Percentiles rank a stretch among this genome's conserved stretches.
Evolutionary conservation across 2,888 invertebrate species (phyloP).

Genomic region (Caradrina kadenii): DNA sequence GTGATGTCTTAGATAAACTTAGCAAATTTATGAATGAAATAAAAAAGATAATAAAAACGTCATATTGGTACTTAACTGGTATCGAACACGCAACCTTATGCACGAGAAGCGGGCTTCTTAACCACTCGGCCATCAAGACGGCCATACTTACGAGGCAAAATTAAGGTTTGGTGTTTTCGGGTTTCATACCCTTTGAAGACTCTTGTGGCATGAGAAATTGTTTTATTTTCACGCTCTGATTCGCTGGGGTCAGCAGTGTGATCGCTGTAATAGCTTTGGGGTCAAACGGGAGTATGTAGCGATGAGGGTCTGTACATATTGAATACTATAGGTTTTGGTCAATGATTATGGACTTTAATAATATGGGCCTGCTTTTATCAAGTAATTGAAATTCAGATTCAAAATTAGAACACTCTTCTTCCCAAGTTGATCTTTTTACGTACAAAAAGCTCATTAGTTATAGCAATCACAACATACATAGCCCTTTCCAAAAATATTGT

Average conservation of each 20-base stretch:
- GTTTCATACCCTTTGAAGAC: background rate
- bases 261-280: constrained; percentile 29
- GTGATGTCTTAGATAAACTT: no score
- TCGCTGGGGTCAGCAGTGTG: constrained; percentile 37
- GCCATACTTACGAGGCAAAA: background rate
- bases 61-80: no score
- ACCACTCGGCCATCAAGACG: no score
- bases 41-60: no score
- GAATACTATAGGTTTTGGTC: background rate
- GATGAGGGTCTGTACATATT: constrained; percentile 30
- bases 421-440: background rate
- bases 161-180: background rate
- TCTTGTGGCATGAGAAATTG: constrained; percentile 13
- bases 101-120: no score
- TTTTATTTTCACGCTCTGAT: constrained; percentile 49
- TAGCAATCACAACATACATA: no score
- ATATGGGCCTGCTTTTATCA: background rate
- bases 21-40: no score
- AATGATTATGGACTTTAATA: background rate
- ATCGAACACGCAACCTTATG: no score
- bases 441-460: background rate
- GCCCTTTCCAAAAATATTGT: no score
- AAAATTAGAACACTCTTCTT: background rate
- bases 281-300: constrained; percentile 26
- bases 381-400: background rate